Evolutionary conservation across 2,888 invertebrate species (phyloP), one percentile per base, ranked within the genome.

Genomic region (Nymphalis polychloros): DNA sequence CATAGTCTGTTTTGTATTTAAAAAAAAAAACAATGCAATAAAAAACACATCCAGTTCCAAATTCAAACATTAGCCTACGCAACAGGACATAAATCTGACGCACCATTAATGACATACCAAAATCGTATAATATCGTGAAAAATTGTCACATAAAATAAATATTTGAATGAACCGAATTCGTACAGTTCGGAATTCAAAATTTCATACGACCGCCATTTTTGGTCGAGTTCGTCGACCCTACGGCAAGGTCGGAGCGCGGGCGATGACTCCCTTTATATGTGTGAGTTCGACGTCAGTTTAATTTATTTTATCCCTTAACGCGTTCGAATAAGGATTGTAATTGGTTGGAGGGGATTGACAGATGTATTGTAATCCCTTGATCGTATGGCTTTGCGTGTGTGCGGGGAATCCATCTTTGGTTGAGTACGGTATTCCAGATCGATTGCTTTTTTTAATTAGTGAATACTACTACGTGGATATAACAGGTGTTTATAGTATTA

Each of bases 191-290:
- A 69, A 52, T 67, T 63, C 73, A 70, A 74, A 75, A 74, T 65
- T 72, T 71, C 66, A 74, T 68, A 72, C 72, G 53, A 73, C 70
- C 73, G 77, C 79, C 84, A 81, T 86, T 87, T 84, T 86, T 75
- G 86, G 83, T 80, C 69, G 74, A 81, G 89, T 82, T 84, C 89
- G 72, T 81, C 80, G 83, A 88, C 83, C 86, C 82, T 77, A 69
- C 75, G 79, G 84, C 89, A 89, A 89, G 89, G 89, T 88, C 89
- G 89, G 80, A 79, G 77, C 81, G 83, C 85, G 89, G 87, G 72
- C 86, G 78, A 79, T 85, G 88, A 85, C 85, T 84, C 74, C 73
- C 64, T 67, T 61, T 72, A 67, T 65, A 69, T 76, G 78, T 78
- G 79, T 79, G 78, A 67, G 78, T 76, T 68, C 59, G 48, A 71